A percentile compares a stretch with the other conserved stretches of the same genome.
These are phyloP conservation scores for Eclectus roratus DNA, from an alignment of 2,113 vertebrate species.

Conservation along the genomic window DNA sequence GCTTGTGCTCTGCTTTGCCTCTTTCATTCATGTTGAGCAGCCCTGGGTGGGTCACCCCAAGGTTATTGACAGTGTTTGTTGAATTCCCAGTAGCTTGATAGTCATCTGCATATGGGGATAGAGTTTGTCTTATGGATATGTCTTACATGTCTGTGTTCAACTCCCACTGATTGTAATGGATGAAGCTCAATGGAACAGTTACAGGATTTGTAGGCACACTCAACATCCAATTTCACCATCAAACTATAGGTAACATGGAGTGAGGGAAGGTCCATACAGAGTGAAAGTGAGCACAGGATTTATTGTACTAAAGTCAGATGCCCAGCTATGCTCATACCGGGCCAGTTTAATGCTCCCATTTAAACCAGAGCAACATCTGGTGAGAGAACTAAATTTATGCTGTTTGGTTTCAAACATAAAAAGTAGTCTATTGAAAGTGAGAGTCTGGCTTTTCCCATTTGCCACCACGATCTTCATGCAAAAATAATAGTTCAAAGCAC, in stretches of 20 bases:
- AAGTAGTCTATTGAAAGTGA: neutral
- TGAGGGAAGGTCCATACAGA: neutral
- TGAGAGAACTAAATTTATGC: neutral
- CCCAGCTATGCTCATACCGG: no score
- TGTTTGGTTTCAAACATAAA: neutral
- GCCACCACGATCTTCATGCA: neutral
- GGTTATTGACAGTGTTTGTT: neutral
- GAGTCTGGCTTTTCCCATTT: neutral
- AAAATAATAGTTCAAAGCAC: neutral
- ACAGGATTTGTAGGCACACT: neutral
- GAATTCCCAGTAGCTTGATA: neutral
- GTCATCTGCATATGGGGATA: neutral
- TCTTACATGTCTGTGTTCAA: neutral
- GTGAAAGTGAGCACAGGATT: neutral
- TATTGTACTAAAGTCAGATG: neutral
- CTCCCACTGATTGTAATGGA: neutral
- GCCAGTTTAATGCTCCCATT: neutral
- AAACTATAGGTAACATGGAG: neutral
- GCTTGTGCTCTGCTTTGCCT: neutral
- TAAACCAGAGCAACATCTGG: neutral
- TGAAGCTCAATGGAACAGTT: neutral
- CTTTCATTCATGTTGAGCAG: neutral
- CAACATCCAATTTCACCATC: neutral
- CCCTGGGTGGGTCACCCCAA: neutral
- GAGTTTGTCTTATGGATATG: neutral